Percentiles rank a stretch among this genome's conserved stretches.
These are phyloP conservation scores for Pseudomyrmex pallidus DNA, from an alignment of 1,140 invertebrate species.

Conservation along the genomic window DNA sequence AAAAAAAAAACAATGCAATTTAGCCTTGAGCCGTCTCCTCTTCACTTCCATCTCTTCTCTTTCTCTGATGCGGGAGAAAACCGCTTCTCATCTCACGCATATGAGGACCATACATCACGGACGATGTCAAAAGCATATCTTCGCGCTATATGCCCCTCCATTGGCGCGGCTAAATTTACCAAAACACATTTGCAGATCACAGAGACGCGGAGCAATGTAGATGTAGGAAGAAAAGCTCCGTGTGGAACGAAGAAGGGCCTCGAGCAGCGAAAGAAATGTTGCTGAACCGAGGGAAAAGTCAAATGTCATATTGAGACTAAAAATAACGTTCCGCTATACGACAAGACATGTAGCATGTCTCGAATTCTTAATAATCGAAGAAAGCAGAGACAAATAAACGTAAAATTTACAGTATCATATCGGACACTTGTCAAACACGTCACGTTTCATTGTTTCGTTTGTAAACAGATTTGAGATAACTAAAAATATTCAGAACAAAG, in stretches of 20 bases:
- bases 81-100: constrained; percentile 32
- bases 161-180: constrained; percentile 55
- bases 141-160: constrained; percentile 16
- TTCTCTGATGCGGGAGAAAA: neutral
- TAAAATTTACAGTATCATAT: too few species aligned
- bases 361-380: too few species aligned
- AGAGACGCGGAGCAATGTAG: constrained; percentile 24
- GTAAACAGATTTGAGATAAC: too few species aligned
- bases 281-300: neutral
- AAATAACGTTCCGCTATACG: neutral
- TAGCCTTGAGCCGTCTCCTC: constrained; percentile 31
- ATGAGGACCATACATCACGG: constrained; percentile 55
- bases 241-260: neutral
- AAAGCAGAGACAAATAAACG: too few species aligned
- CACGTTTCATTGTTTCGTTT: too few species aligned
- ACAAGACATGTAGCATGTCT: too few species aligned
- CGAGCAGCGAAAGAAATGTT: neutral
- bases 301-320: neutral
- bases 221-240: constrained; percentile 27
- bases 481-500: too few species aligned
- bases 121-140: constrained; percentile 55
- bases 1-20: constrained; percentile 48
- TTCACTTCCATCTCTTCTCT: neutral
- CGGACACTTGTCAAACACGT: too few species aligned
- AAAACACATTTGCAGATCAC: constrained; percentile 36